Evolutionary conservation across 1,140 invertebrate species (phyloP), one percentile per base, ranked within the genome.

Genomic region (Bicyclus anynana): DNA sequence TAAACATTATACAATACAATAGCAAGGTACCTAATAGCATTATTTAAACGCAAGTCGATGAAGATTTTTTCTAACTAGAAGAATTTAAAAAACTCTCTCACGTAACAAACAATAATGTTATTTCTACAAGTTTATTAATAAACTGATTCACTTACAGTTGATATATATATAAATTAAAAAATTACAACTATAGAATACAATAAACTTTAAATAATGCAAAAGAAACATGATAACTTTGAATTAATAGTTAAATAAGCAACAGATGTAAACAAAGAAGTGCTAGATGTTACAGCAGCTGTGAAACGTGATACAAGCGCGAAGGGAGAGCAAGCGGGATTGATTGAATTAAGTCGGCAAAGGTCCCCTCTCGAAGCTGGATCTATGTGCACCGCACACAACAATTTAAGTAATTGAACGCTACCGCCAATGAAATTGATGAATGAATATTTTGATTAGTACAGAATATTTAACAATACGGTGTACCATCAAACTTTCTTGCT

Each of bases 351-450:
- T 56, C 58, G 59, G 52, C 69, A 69, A 61, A 69, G 68, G 68
- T 68, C 68, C 76, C 74, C 75, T 78, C 68, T 48, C 58, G 20
- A 37, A 49, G 65, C 69, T 59, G 76, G 61, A 79, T 82, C 65
- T 78, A 79, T 78, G 71, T 82, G 76, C 72, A 73, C 68, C 61
- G 67, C 59, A 82, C 80, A 86, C 80, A 86, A 78, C 77, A 79
- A 86, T 86, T 84, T 79, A 77, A 60, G 53, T 77, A 84, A 85
- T 85, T 85, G 80, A 38, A 57, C 44, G 53, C 51, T 52, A 44
- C 59, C 33, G 50, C n/a, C 18, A 35, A 33, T 20, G 40, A 29
- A 58, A 65, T 48, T 52, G 55, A 56, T 53, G 27, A 68, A 54
- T 50, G 47, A 56, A 64, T 52, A 56, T 48, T 35, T 61, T 60